Base-by-base conservation (phyloP, 2,797 vertebrate species). In the Pantherophis vulpinus region DNA sequence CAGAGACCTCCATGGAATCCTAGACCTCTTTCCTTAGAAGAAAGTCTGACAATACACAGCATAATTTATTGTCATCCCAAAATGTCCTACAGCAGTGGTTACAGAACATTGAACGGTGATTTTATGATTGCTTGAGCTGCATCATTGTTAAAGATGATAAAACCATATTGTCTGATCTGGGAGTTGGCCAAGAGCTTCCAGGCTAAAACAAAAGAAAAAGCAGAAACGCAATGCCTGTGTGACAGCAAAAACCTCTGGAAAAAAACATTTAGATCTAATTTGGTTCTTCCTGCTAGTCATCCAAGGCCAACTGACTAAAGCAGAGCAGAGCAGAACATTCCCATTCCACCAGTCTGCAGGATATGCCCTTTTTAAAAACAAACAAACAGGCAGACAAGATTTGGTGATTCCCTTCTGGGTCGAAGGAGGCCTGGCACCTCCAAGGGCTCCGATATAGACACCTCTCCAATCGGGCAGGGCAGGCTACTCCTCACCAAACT, bases 401-500 rank as follows among this genome's bases (percentile, higher is more conserved):
- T 10, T 9, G 54, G 51, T 14, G 25, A 87, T 55, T n/a, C 86
- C 29, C 86, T 92, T 47, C 91, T 90, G 93, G 89, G 51, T 92
- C 89, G 93, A 91, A 86, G 94, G 94, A 95, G 93, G 93, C 94
- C 91, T 42, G 95, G 91, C 86, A 93, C 88, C 94, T 95, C 1
- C 92, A 91, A 96, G 91, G 51, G 87, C 96, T 96, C 96, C 97
- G 96, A 97, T 98, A 97, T 96, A 95, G 97, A 97, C 96, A 92
- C 91, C 96, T 97, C 97, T 96, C 95, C 96, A 96, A 96, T 96
- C 96, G 97, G 95, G 95, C 95, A 94, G 97, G 95, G 95, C 95
- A 94, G 96, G 94, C 94, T 96, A 97, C 96, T 96, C 90, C 55
- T 97, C 97, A 97, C 97, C 97, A 97, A 97, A 98, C 98, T 97